A percentile compares a stretch with the other conserved stretches of the same genome.
Conservation (phyloP, 2,888 invertebrate species). For the Athalia circularis region DNA sequence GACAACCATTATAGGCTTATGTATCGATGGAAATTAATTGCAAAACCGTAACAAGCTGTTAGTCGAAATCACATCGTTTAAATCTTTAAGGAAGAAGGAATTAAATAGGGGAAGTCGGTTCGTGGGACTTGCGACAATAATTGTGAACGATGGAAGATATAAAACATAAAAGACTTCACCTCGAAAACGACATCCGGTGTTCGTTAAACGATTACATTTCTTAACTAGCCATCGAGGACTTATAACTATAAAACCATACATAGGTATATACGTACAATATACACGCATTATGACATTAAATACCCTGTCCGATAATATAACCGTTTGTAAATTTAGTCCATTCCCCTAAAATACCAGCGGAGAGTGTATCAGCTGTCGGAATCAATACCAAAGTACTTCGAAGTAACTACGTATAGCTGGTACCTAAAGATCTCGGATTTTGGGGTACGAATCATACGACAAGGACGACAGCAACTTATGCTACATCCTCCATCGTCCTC, state of each 20-base stretch:
- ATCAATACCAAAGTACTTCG: too few species aligned
- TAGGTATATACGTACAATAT: not conserved
- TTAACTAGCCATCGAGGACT: not conserved
- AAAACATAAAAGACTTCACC: too few species aligned
- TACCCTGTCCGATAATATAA: not conserved
- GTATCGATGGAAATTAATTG: slow-evolving; percentile 32
- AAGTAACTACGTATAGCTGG: too few species aligned
- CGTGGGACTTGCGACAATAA: too few species aligned
- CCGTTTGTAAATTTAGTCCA: not conserved
- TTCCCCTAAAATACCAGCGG: too few species aligned
- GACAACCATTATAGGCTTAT: not conserved
- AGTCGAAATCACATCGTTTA: slow-evolving; percentile 22
- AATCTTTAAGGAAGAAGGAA: slow-evolving; percentile 19
- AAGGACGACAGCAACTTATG: too few species aligned
- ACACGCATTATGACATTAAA: not conserved
- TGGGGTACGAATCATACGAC: too few species aligned
- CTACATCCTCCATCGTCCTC: slow-evolving; percentile 2
- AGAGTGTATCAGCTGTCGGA: too few species aligned
- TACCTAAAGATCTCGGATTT: too few species aligned
- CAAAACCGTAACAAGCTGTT: slow-evolving; percentile 24
- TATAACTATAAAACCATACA: not conserved
- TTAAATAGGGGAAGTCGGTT: not conserved
- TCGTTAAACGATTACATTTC: not conserved
- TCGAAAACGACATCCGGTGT: too few species aligned
- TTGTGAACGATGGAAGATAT: too few species aligned